Percentiles rank a stretch among this genome's conserved stretches.
Evolutionary conservation across 2,888 invertebrate genomes (phyloP).

Genomic region (Pyrocoelia pectoralis): DNA sequence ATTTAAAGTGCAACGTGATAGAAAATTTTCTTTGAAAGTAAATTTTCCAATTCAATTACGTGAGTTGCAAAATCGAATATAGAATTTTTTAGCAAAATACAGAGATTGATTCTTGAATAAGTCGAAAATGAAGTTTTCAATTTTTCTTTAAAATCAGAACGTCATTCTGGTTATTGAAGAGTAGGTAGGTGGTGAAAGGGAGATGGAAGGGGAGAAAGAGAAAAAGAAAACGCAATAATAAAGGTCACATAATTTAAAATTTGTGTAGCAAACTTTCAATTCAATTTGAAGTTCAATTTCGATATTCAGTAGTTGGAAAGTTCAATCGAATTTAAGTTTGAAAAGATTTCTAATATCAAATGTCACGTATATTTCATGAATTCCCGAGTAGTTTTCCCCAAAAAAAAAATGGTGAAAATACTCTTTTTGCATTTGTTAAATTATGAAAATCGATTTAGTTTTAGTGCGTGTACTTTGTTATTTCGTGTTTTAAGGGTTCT

Average conservation of each 20-base stretch:
- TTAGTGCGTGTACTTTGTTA: no score
- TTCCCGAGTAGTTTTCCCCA: slow-evolving; percentile 19
- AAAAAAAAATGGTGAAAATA: slow-evolving; percentile 6
- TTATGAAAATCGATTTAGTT: no score
- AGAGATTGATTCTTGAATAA: slow-evolving; percentile 26
- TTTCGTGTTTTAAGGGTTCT: no score
- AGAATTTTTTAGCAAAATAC: slow-evolving; percentile 16
- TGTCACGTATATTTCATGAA: slow-evolving; percentile 37
- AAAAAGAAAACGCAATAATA: slow-evolving; percentile 28
- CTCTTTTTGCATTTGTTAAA: no score
- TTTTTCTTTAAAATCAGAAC: slow-evolving; percentile 20
- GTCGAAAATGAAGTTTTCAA: slow-evolving; percentile 35
- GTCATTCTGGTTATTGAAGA: slow-evolving; percentile 13
- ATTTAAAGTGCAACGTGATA: background rate
- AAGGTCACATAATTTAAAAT: slow-evolving; percentile 37
- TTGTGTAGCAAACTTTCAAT: slow-evolving; percentile 37
- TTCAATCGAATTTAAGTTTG: slow-evolving; percentile 35
- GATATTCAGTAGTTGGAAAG: slow-evolving; percentile 38
- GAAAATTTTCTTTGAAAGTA: background rate
- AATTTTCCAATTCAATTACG: background rate
- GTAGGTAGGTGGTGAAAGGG: no score
- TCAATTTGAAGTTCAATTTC: slow-evolving; percentile 36
- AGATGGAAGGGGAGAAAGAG: no score
- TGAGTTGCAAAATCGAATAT: slow-evolving; percentile 21
- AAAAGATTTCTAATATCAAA: slow-evolving; percentile 37